These are phyloP conservation scores for Dasysyrphus albostriatus DNA, from an alignment of 2,888 invertebrate species.

Conservation along the genomic window DNA sequence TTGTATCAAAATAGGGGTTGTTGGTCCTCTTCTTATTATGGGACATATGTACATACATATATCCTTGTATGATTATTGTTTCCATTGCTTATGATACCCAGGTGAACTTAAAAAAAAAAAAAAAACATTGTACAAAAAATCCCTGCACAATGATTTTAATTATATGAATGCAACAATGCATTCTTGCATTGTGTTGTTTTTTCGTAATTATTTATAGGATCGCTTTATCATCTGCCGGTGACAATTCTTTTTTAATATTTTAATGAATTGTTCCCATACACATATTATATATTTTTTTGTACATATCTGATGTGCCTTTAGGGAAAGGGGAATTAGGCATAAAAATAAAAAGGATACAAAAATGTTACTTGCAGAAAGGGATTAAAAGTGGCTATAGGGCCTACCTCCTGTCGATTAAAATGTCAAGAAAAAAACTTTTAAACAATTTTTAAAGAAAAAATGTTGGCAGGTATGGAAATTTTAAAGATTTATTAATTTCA, in stretches of 20 bases:
- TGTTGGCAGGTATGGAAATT: too few relatives aligned
- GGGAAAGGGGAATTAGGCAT: too few relatives aligned
- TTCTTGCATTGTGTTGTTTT: slow-evolving; percentile 45
- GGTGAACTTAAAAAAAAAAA: slow-evolving; percentile 28
- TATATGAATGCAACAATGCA: slow-evolving; percentile 72
- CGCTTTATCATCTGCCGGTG: slow-evolving; percentile 29
- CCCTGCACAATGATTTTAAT: slow-evolving; percentile 59
- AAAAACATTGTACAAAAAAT: slow-evolving; percentile 1
- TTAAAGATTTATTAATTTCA: too few relatives aligned
- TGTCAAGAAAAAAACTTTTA: too few relatives aligned
- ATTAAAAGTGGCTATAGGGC: too few relatives aligned
- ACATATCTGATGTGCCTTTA: too few relatives aligned
- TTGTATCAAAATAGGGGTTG: slow-evolving; percentile 58
- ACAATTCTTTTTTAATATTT: background rate
- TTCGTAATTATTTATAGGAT: slow-evolving; percentile 36
- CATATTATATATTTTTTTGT: too few relatives aligned
- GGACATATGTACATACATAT: slow-evolving; percentile 36
- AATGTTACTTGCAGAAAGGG: too few relatives aligned
- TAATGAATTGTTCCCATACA: background rate
- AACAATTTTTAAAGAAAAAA: too few relatives aligned
- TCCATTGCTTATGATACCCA: slow-evolving; percentile 31
- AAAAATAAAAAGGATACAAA: too few relatives aligned
- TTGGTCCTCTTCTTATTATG: slow-evolving; percentile 48
- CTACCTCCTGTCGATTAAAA: too few relatives aligned
- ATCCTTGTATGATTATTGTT: slow-evolving; percentile 19